phyloP scores from a whole-genome alignment of 2,797 vertebrate genomes.

The Chiloscyllium punctatum region DNA sequence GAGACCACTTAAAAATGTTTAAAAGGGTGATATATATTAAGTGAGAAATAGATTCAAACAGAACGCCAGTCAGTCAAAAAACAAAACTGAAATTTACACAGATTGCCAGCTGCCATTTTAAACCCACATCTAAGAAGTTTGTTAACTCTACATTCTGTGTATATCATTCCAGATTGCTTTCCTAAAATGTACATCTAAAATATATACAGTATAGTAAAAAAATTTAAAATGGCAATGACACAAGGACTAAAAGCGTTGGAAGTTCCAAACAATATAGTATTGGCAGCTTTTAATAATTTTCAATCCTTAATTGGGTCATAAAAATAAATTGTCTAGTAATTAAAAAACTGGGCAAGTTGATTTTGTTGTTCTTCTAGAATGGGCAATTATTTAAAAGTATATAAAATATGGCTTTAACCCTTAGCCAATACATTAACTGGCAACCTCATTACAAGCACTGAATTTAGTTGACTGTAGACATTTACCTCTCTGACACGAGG shows the following conservation, averaged over 20 bases:
- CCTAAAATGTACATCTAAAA: neutral
- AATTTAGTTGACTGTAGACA: neutral
- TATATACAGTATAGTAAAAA: neutral
- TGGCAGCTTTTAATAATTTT: slow-evolving; percentile 17
- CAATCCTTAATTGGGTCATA: neutral
- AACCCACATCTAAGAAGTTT: neutral
- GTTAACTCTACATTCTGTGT: neutral
- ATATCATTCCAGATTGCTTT: neutral
- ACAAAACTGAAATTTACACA: neutral
- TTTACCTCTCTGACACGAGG: neutral
- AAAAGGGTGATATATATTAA: neutral
- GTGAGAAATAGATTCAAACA: neutral
- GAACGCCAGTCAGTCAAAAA: neutral
- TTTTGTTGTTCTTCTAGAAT: neutral
- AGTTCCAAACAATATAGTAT: neutral
- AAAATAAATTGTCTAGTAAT: slow-evolving; percentile 27
- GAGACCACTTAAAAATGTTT: neutral
- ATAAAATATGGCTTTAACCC: slow-evolving; percentile 3
- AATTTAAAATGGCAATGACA: neutral
- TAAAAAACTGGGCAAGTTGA: neutral
- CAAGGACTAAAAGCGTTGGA: neutral
- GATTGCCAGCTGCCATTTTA: slow-evolving; percentile 14
- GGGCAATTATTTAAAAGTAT: neutral
- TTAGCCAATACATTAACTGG: neutral
- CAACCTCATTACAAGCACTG: neutral